phyloP scores from a whole-genome alignment of 2,113 vertebrate genomes.

The Butorides virescens region DNA sequence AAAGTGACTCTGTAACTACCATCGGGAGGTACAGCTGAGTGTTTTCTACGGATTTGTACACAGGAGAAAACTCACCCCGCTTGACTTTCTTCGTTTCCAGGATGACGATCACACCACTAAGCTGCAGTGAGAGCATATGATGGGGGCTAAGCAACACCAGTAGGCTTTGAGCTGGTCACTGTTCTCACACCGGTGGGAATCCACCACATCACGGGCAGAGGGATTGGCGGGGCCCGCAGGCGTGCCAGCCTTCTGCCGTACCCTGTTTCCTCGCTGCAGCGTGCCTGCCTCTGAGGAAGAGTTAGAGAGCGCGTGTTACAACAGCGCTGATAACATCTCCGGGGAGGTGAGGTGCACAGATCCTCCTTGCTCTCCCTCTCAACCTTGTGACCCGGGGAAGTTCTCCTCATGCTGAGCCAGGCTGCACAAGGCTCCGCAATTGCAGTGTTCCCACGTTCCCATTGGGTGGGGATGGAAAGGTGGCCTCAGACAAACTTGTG shows the following conservation, averaged over 20 bases:
- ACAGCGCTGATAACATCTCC: background rate
- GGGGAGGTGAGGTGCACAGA: background rate
- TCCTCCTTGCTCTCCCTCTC: background rate
- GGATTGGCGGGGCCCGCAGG: background rate
- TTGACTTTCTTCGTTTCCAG: rapidly evolving
- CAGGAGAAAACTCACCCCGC: background rate
- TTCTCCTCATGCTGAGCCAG: rapidly evolving
- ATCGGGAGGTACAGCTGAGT: rapidly evolving
- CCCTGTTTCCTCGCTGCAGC: rapidly evolving
- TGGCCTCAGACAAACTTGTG: background rate
- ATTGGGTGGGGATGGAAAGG: background rate
- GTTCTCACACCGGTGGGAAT: background rate
- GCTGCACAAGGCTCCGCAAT: background rate
- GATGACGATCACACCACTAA: rapidly evolving
- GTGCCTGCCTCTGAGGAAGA: background rate
- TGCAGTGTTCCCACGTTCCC: background rate
- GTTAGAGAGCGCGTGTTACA: background rate
- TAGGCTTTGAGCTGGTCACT: background rate
- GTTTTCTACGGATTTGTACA: background rate
- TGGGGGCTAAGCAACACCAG: background rate
- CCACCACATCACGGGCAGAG: background rate
- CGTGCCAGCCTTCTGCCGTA: rapidly evolving
- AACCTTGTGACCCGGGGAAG: background rate
- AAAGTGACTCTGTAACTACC: background rate
- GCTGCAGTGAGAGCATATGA: rapidly evolving